Evolutionary conservation across 53 echinoderm and acorn worm genomes (phyloP).

Genomic region (Patiria pectinifera): DNA sequence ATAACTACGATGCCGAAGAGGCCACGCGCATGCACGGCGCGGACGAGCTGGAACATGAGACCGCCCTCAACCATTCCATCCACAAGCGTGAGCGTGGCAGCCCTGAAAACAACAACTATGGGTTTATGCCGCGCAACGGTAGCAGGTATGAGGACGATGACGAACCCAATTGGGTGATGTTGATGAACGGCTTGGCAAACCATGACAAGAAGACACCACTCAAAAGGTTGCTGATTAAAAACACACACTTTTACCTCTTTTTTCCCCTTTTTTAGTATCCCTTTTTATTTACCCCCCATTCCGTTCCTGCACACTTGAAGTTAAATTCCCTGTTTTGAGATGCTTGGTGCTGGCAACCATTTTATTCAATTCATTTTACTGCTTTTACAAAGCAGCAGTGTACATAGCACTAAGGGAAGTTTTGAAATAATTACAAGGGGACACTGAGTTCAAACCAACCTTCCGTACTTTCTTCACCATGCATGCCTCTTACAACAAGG

Average conservation of each 20-base stretch:
- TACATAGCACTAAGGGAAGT: neutral
- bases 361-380: neutral
- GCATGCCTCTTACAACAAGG: no score
- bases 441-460: neutral
- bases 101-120: slow-evolving; percentile 82
- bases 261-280: neutral
- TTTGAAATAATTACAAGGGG: neutral
- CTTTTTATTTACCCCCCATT: neutral
- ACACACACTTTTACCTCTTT: neutral
- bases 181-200: slow-evolving; percentile 55
- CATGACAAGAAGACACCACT: slow-evolving; percentile 43
- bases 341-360: neutral
- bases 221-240: slow-evolving; percentile 36
- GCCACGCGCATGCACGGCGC: slow-evolving; percentile 85
- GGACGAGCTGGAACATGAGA: slow-evolving; percentile 69
- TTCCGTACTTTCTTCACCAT: no score
- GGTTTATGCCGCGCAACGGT: slow-evolving; percentile 86
- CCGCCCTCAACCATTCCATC: slow-evolving; percentile 53
- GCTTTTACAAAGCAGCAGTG: neutral
- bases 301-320: neutral
- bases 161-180: slow-evolving; percentile 46
- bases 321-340: neutral
- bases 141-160: slow-evolving; percentile 79
- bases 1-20: slow-evolving; percentile 86
- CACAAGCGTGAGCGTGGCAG: slow-evolving; percentile 44